A percentile compares a stretch with the other conserved stretches of the same genome.
Conservation (phyloP, 2,888 invertebrate genomes). For the Nomada goodeniana region DNA sequence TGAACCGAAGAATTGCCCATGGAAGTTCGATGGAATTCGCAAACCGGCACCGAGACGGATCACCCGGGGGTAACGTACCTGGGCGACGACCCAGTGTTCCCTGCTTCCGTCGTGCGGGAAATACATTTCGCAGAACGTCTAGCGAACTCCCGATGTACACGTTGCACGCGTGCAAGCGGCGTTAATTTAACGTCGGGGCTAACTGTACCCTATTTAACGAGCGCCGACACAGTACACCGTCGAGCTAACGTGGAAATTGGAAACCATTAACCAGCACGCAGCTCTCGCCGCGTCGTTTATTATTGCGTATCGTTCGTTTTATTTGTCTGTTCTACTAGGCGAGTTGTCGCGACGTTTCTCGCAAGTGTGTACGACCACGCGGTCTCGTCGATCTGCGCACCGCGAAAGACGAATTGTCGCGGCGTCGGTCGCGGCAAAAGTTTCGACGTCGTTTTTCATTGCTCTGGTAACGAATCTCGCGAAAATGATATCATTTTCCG, state of each 20-base stretch:
- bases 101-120: background rate
- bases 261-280: background rate
- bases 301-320: background rate
- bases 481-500: slow-evolving; percentile 6
- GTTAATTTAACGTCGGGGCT: slow-evolving; percentile 3
- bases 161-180: background rate
- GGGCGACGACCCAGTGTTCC: too few relatives aligned
- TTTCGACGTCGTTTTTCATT: background rate
- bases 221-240: background rate
- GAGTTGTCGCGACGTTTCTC: background rate
- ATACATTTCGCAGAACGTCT: background rate
- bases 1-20: background rate
- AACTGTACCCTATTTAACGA: slow-evolving; percentile 27
- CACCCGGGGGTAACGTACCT: background rate
- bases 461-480: background rate
- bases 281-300: background rate
- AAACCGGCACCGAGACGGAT: background rate
- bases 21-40: background rate
- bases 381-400: too few relatives aligned
- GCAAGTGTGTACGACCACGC: too few relatives aligned
- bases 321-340: background rate
- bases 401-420: background rate
- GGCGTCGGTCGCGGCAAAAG: background rate
- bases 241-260: slow-evolving; percentile 7
- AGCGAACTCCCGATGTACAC: background rate